phyloP scores from a whole-genome alignment of 2,888 invertebrate genomes.

The Cremastinae sp. region DNA sequence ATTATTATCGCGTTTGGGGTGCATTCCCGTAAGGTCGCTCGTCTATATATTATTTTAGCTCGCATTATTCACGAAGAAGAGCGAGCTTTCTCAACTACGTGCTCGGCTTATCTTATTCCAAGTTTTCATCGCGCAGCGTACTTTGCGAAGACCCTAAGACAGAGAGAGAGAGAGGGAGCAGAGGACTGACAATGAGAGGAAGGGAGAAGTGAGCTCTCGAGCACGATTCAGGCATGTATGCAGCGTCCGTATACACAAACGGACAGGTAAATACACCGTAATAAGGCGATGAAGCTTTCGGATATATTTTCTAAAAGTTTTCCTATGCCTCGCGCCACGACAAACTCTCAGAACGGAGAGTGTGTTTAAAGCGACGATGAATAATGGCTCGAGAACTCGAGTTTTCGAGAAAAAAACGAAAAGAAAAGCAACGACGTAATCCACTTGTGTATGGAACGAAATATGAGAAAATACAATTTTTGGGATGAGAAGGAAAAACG shows the following conservation, averaged over 20 bases:
- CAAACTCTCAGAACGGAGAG: constrained; percentile 18
- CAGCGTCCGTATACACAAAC: background rate
- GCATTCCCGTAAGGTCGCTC: constrained; percentile 13
- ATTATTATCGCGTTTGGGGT: constrained; percentile 38
- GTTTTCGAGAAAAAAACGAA: no score
- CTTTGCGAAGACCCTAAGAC: constrained; percentile 33
- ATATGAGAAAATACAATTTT: background rate
- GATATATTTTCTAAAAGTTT: constrained; percentile 14
- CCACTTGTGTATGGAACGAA: background rate
- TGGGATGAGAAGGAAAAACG: no score
- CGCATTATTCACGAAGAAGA: constrained; percentile 37
- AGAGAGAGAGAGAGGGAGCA: constrained; percentile 33
- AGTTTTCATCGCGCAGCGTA: constrained; percentile 43
- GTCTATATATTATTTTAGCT: constrained; percentile 20
- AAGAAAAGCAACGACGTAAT: background rate
- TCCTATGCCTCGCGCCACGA: background rate
- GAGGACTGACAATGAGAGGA: constrained; percentile 46
- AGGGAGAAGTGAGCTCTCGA: constrained; percentile 26
- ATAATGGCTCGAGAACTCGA: background rate
- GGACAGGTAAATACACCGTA: background rate
- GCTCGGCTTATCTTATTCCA: constrained; percentile 43
- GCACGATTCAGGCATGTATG: constrained; percentile 14
- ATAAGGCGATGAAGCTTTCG: constrained; percentile 4
- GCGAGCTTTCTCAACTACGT: constrained; percentile 42
- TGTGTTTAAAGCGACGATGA: constrained; percentile 8